Percentiles rank a stretch among this genome's conserved stretches.
phyloP scores from a whole-genome alignment of 92 coral and sea anemone species.

The Palythoa grandis region DNA sequence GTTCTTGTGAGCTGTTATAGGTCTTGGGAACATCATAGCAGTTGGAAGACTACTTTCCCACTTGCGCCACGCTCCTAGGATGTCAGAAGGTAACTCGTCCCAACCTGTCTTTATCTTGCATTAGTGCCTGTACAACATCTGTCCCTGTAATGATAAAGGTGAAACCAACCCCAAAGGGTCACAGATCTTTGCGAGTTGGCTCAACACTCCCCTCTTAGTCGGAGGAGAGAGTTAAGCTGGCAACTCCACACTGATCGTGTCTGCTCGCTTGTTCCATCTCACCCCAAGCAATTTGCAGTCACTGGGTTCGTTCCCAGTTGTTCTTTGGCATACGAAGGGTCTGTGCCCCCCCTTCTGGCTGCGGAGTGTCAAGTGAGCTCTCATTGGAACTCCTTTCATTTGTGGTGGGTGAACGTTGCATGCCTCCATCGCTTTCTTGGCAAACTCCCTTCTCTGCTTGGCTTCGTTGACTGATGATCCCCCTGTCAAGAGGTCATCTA shows the following conservation, averaged over 20 bases:
- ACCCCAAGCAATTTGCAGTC: background rate
- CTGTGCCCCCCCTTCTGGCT: background rate
- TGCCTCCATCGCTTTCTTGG: constrained; percentile 33
- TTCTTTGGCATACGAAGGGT: background rate
- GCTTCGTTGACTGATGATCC: constrained; percentile 32
- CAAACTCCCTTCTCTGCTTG: constrained; percentile 29
- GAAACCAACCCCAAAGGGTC: constrained; percentile 51
- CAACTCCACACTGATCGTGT: constrained; percentile 29
- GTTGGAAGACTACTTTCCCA: constrained; percentile 25
- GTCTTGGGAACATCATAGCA: constrained; percentile 1
- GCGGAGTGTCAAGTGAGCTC: background rate
- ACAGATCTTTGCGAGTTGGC: constrained; percentile 36
- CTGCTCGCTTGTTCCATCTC: constrained; percentile 15
- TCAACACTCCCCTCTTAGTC: constrained; percentile 31
- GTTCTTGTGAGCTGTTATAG: constrained; percentile 1
- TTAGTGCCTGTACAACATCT: too few species aligned
- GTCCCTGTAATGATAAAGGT: constrained; percentile 31
- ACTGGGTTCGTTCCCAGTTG: background rate
- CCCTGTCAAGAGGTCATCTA: constrained; percentile 54
- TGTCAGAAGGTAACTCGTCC: too few species aligned
- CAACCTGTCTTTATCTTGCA: too few species aligned
- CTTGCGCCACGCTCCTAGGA: constrained; percentile 26
- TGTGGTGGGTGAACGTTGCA: constrained; percentile 49
- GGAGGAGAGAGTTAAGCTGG: constrained; percentile 26
- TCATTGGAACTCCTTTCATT: constrained; percentile 54